Conservation (phyloP, 1,140 invertebrate species). For the Goniozus legneri region DNA sequence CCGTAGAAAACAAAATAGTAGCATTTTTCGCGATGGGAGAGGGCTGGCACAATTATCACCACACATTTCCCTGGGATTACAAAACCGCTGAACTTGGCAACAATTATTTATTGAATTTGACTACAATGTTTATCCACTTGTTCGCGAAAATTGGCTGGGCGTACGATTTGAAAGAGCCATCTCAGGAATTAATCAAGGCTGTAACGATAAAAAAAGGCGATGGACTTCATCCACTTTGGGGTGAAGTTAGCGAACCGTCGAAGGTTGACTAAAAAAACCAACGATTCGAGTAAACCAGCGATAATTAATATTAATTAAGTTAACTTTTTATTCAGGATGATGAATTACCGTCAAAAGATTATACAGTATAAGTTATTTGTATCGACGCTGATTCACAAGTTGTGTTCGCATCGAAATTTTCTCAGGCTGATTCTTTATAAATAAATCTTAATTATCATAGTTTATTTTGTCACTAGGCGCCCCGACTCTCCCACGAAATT, state of each 20-base stretch:
- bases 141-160: conserved; percentile 73
- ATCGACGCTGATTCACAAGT: too few species aligned
- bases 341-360: not conserved
- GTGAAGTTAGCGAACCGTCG: not conserved
- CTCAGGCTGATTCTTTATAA: too few species aligned
- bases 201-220: conserved; percentile 55
- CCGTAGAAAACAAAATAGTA: conserved; percentile 53
- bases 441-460: too few species aligned
- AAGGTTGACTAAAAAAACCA: not conserved
- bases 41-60: conserved; percentile 87
- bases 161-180: conserved; percentile 70
- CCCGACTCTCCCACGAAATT: too few species aligned
- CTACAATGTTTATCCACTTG: conserved; percentile 65
- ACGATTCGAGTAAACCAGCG: not conserved
- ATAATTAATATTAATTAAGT: not conserved
- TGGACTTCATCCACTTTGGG: conserved; percentile 19
- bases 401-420: too few species aligned
- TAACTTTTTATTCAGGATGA: not conserved
- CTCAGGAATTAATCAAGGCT: conserved; percentile 55
- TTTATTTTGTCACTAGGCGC: too few species aligned
- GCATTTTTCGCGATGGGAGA: conserved; percentile 41
- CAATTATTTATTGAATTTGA: conserved; percentile 55
- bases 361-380: too few species aligned
- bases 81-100: conserved; percentile 67
- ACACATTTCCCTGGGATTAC: conserved; percentile 81